Evolutionary conservation across 2,113 vertebrate species (phyloP), one percentile per base, ranked within the genome.

Genomic region (Oncorhynchus keta): DNA sequence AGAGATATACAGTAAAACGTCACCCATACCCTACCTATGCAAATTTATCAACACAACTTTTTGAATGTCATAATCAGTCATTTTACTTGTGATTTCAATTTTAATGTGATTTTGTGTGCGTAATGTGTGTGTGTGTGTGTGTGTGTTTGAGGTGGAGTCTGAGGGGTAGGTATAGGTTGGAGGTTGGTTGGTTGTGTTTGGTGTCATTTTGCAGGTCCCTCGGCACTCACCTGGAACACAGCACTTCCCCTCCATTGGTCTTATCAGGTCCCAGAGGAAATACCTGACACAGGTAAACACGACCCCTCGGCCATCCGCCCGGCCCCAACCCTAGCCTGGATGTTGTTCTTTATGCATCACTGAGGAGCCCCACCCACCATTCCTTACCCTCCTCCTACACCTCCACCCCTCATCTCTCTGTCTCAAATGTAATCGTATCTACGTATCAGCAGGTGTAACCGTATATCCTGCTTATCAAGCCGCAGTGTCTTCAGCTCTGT

Each of bases 201-300:
- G 89, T 90, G 88, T 89, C 86, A 84, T 90, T 93, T 93, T 90
- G 87, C 86, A 28, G 88, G 84, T 86, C 74, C 88, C 59, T 89
- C 83, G 92, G 88, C 92, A 93, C 83, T 94, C 93, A 94, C 91
- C 94, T 93, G 94, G 93, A 94, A 94, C 93, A 77, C 89, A 93
- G 89, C 86, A 93, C 93, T 94, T 95, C 93, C 93, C 90, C 84
- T 93, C 90, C 83, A 83, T 28, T 49, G 75, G 84, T 81, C 94
- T 94, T 94, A 94, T 94, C 94, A 90, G 93, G 81, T 86, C 87
- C 85, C 80, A 88, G 90, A 94, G 94, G 94, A 94, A 94, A 93
- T 94, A 93, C 93, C 93, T 93, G 92, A 85, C 78, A 70, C 92
- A 94, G 92, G 93, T 94, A 94, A 93, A 94, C 92, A 94, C 70